These are phyloP conservation scores for Chascanopsetta lugubris DNA, from an alignment of 2,113 vertebrate species.

Conservation along the genomic window DNA sequence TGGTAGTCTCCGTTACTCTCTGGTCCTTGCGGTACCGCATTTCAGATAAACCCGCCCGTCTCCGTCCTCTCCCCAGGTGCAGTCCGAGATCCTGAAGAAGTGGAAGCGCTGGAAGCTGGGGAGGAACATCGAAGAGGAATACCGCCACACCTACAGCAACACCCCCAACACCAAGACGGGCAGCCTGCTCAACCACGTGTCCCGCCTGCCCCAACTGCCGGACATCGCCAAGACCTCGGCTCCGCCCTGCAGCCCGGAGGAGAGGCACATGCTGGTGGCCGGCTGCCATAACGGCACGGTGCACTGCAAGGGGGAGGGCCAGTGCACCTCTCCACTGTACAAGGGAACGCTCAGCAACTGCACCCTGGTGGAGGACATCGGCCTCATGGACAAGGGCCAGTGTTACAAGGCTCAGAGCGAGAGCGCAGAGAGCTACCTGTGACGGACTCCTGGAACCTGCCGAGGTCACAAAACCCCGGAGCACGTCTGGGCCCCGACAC, in stretches of 20 bases:
- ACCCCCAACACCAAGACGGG: constrained; percentile 71
- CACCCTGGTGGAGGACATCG: constrained; percentile 66
- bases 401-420: constrained; percentile 68
- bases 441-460: constrained; percentile 41
- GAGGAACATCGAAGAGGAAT: constrained; percentile 86
- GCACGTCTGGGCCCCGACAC: constrained; percentile 15
- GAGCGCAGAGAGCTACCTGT: constrained; percentile 79
- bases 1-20: neutral
- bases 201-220: constrained; percentile 61
- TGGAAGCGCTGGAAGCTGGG: constrained; percentile 92
- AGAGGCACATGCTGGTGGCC: constrained; percentile 83
- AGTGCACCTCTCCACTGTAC: constrained; percentile 40
- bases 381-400: constrained; percentile 66
- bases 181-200: constrained; percentile 60
- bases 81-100: constrained; percentile 88
- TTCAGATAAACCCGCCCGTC: neutral
- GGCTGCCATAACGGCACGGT: constrained; percentile 74
- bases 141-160: constrained; percentile 85
- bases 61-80: constrained; percentile 82
- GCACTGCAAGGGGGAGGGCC: constrained; percentile 31
- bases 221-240: constrained; percentile 51
- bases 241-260: constrained; percentile 62
- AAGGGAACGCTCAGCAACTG: constrained; percentile 56
- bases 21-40: neutral
- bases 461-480: constrained; percentile 8